These are phyloP conservation scores for Cyrtorhinus lividipennis DNA, from an alignment of 1,140 invertebrate species.

Conservation along the genomic window DNA sequence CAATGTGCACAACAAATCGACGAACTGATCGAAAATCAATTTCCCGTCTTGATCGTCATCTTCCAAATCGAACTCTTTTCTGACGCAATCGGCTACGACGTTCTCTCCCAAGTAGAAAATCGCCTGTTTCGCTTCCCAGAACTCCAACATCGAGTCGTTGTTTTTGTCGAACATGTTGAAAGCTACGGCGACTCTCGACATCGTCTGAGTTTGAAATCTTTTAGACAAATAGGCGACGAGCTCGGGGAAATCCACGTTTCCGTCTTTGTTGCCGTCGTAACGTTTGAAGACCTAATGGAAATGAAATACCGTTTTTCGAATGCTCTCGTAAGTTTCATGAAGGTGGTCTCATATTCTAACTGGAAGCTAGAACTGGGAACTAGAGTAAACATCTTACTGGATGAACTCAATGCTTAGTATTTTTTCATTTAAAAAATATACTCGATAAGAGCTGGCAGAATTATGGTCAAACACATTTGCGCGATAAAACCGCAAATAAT, in stretches of 20 bases:
- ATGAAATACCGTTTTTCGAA: too few relatives aligned
- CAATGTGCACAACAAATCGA: background rate
- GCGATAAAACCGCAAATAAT: too few relatives aligned
- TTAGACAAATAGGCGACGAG: background rate
- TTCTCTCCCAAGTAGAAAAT: constrained; percentile 11
- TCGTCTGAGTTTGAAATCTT: background rate
- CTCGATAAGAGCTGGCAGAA: too few relatives aligned
- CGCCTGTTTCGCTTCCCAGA: constrained; percentile 14
- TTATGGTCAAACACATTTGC: too few relatives aligned
- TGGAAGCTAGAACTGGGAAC: too few relatives aligned
- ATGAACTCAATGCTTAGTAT: too few relatives aligned
- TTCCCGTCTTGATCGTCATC: constrained; percentile 11
- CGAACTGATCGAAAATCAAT: constrained; percentile 11
- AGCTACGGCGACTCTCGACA: background rate
- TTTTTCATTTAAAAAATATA: too few relatives aligned
- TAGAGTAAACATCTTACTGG: too few relatives aligned
- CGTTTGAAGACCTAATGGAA: background rate
- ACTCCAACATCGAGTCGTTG: constrained; percentile 9
- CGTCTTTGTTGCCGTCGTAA: constrained; percentile 4
- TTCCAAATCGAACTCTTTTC: background rate
- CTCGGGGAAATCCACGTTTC: constrained; percentile 1
- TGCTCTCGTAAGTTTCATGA: too few relatives aligned
- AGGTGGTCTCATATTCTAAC: too few relatives aligned
- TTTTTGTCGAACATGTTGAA: constrained; percentile 18
- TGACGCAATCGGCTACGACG: background rate